A percentile compares a stretch with the other conserved stretches of the same genome.
Conservation (phyloP, 2,888 invertebrate species). For the Hydrotaea diabolus region DNA sequence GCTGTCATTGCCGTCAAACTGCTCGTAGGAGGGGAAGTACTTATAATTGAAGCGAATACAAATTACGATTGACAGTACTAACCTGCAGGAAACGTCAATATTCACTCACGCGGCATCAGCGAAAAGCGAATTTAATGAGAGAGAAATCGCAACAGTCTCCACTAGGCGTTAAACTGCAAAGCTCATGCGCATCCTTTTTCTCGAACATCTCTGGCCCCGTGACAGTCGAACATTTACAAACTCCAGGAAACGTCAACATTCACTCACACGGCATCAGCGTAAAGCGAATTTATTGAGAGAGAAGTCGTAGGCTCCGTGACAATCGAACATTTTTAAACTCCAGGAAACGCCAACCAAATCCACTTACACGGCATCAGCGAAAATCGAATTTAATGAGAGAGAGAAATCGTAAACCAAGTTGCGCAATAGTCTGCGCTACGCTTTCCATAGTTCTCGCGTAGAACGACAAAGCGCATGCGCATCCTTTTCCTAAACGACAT, state of each 20-base stretch:
- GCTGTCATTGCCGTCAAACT: conserved; percentile 10
- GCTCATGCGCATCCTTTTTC: no score
- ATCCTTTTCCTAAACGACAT: no score
- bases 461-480: neutral
- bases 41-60: conserved; percentile 40
- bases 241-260: neutral
- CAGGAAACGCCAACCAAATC: neutral
- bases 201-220: no score
- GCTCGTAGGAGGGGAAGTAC: conserved; percentile 42
- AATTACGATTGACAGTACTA: conserved; percentile 19
- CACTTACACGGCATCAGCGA: neutral
- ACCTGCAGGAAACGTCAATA: neutral
- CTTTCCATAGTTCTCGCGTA: neutral
- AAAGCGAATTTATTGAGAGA: no score
- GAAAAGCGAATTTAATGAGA: neutral
- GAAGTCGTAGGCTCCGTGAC: no score
- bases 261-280: neutral
- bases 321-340: conserved; percentile 1
- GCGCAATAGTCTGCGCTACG: neutral
- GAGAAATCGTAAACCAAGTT: no score
- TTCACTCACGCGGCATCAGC: neutral
- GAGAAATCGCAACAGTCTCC: neutral
- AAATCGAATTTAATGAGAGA: neutral
- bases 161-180: no score
- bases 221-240: no score